phyloP scores from a whole-genome alignment of 2,797 vertebrate genomes.

The Trachurus trachurus region DNA sequence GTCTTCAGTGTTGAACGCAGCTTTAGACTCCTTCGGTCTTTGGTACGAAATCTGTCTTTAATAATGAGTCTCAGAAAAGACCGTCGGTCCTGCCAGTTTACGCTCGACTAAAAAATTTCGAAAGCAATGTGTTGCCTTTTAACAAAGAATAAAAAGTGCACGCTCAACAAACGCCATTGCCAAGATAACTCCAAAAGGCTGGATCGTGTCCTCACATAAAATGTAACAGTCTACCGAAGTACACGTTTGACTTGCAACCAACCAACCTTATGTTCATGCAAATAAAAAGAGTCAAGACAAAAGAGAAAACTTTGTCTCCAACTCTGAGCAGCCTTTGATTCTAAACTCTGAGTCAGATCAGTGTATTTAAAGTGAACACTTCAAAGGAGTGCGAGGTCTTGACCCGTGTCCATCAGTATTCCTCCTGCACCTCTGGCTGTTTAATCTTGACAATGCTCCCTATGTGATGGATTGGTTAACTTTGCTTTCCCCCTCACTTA shows the following conservation, averaged over 20 bases:
- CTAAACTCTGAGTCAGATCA: conserved; percentile 18
- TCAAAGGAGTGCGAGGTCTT: conserved; percentile 58
- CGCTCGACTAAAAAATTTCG: conserved; percentile 23
- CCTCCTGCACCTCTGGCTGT: conserved; percentile 37
- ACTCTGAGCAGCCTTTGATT: neutral
- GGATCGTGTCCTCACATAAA: conserved; percentile 26
- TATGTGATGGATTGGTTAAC: conserved; percentile 71
- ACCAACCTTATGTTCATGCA: conserved; percentile 12
- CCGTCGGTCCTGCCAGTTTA: conserved; percentile 30
- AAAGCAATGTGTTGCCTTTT: conserved; percentile 41
- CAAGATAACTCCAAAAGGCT: conserved; percentile 32
- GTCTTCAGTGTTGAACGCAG: conserved; percentile 20
- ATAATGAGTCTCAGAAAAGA: conserved; percentile 63
- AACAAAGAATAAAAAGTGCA: conserved; percentile 39
- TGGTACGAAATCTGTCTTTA: conserved; percentile 48
- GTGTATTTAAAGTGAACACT: conserved; percentile 56
- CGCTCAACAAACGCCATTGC: conserved; percentile 40
- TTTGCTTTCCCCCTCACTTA: conserved; percentile 61
- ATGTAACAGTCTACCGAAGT: conserved; percentile 15
- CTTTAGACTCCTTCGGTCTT: conserved; percentile 29
- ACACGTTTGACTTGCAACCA: conserved; percentile 27
- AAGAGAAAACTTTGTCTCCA: conserved; percentile 32
- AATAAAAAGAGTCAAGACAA: conserved; percentile 55
- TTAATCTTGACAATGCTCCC: conserved; percentile 59
- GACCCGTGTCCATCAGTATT: conserved; percentile 55